Evolutionary conservation across 92 coral and sea anemone species (phyloP).

Genomic region (Blastomussa wellsi): DNA sequence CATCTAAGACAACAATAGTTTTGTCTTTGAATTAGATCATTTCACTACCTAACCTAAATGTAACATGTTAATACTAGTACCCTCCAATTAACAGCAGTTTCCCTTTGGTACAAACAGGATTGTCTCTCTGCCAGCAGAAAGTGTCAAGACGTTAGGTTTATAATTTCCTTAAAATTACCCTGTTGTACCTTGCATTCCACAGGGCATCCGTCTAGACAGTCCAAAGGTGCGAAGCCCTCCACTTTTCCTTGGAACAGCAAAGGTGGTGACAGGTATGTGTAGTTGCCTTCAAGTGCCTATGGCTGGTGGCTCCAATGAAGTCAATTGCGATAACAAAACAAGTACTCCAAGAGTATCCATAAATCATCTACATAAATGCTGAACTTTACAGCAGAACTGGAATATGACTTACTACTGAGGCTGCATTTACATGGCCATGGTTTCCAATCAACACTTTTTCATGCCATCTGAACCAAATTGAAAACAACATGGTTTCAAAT

Average conservation of each 20-base stretch:
- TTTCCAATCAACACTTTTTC: too few relatives aligned
- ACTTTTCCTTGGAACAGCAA: constrained; percentile 24
- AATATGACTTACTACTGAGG: too few relatives aligned
- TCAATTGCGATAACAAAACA: too few relatives aligned
- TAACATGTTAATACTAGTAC: not conserved
- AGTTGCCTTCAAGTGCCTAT: not conserved
- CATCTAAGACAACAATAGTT: not conserved
- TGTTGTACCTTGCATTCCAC: not conserved
- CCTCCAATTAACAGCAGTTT: too few relatives aligned
- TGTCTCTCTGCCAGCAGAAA: not conserved
- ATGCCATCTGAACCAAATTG: too few relatives aligned
- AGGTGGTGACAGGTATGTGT: constrained; percentile 61
- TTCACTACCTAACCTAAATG: not conserved
- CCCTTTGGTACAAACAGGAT: not conserved
- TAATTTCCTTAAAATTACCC: not conserved
- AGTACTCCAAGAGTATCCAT: too few relatives aligned
- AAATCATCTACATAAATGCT: too few relatives aligned
- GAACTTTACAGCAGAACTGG: too few relatives aligned
- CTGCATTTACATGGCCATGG: too few relatives aligned
- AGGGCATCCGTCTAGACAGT: constrained; percentile 7
- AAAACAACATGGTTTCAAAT: too few relatives aligned
- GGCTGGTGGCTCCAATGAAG: too few relatives aligned
- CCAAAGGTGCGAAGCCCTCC: not conserved
- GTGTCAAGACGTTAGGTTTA: not conserved
- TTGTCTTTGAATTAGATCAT: not conserved